phyloP scores from a whole-genome alignment of 2,888 invertebrate genomes.

The Drosophila subsilvestris region DNA sequence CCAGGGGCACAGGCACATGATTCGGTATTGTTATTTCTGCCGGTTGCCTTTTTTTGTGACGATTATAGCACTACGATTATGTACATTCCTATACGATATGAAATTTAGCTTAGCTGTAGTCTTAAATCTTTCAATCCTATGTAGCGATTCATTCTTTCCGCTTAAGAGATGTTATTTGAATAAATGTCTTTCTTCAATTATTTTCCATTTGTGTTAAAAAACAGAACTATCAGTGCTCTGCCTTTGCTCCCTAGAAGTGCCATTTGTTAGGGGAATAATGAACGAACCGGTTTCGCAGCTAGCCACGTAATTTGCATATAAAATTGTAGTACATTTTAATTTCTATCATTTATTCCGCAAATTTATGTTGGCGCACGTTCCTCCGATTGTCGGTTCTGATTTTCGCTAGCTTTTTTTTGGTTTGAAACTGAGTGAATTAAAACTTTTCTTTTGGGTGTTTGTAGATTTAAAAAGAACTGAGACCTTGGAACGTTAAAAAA shows the following conservation, averaged over 20 bases:
- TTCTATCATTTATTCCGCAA: slow-evolving; percentile 41
- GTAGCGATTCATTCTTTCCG: too few species aligned
- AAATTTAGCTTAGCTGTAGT: slow-evolving; percentile 22
- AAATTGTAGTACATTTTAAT: slow-evolving; percentile 53
- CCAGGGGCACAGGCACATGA: too few species aligned
- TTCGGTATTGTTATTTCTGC: slow-evolving; percentile 5
- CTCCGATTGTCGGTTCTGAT: slow-evolving; percentile 3
- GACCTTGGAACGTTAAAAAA: too few species aligned
- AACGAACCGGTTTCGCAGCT: slow-evolving; percentile 39
- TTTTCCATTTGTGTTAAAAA: neutral
- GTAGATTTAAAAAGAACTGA: too few species aligned
- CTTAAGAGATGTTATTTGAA: too few species aligned
- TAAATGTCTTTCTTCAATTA: neutral
- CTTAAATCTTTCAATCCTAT: too few species aligned
- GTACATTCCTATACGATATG: slow-evolving; percentile 31
- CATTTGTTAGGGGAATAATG: slow-evolving; percentile 33
- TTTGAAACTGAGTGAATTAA: too few species aligned
- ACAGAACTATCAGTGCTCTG: neutral
- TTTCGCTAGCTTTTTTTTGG: neutral
- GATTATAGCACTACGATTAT: slow-evolving; percentile 26
- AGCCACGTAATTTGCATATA: slow-evolving; percentile 57
- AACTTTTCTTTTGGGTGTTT: too few species aligned
- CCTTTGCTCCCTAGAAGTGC: slow-evolving; percentile 27
- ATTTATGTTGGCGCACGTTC: slow-evolving; percentile 48
- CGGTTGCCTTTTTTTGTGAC: slow-evolving; percentile 19